Base-by-base conservation (phyloP, 23 tunicate genomes). In the Halocynthia aurantium region DNA sequence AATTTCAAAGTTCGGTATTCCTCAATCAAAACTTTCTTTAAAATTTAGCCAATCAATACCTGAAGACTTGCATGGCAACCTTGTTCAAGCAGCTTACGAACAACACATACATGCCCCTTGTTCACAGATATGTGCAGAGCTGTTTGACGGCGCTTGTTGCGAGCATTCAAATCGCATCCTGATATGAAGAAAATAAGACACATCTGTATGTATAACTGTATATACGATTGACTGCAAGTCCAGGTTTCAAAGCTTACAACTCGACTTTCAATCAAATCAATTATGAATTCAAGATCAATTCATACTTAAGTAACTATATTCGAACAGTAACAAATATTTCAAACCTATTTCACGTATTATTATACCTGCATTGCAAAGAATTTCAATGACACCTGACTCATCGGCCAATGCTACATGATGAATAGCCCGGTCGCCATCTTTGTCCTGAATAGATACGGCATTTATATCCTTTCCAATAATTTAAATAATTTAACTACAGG, bases 111-210 rank as follows among this genome's bases (percentile, higher is more conserved):
- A 67, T 87, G 93, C 0, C 89, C 98, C n/a, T 87, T 80, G 54
- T 75, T 93, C 49, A 93, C 98, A 7, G 89, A 83, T 7, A 93
- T 82, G 53, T 93, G 98, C 52, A 93, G 86, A 17, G 98, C 98
- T 6, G 98, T 93, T 76, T 87, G 98, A 9, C 98, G 84, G 18
- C 87, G 82, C 62, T 92, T 92, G 85, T 94, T 94, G 31, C 99
- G 83, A 8, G 99, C 94, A 77, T 94, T 94, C 22, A 95, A 81
- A 71, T 94, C 99, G 78, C 98, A 92, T 9, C 98, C 98, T 92
- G 55, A 6, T 31, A 31, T 31, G 44, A 31, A 31, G 22, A 68
- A 22, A 68, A 68, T 19, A 0, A 31, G 44, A 31, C 44, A n/a
- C n/a, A n/a, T n/a, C n/a, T n/a, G n/a, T n/a, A n/a, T n/a, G n/a